A percentile compares a stretch with the other conserved stretches of the same genome.
Conservation (phyloP, 1,140 invertebrate genomes). For the Nomia melanderi region DNA sequence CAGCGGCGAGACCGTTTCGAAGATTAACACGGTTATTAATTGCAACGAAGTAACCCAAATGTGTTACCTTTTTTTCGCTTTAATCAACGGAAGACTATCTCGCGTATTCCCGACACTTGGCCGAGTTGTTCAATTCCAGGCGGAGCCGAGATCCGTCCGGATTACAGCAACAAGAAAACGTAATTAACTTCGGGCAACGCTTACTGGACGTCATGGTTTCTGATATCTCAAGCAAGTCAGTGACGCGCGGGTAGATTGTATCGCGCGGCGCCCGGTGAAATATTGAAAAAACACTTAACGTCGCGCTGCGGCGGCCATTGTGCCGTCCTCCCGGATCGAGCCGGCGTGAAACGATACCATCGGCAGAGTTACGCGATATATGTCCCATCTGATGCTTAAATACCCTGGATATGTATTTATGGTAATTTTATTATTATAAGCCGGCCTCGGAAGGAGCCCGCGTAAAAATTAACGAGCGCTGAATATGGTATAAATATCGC, state of each 20-base stretch:
- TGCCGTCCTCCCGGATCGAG: background rate
- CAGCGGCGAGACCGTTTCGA: background rate
- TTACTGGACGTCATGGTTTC: background rate
- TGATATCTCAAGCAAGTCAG: conserved; percentile 1
- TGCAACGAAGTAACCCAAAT: background rate
- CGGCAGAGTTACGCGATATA: background rate
- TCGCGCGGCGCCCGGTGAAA: background rate
- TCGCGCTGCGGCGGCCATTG: background rate
- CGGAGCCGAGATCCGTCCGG: background rate
- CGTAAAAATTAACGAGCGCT: background rate
- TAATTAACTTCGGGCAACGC: background rate
- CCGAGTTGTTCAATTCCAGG: background rate
- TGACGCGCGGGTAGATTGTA: conserved; percentile 1
- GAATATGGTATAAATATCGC: conserved; percentile 1
- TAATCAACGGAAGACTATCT: too few relatives aligned
- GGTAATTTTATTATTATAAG: conserved; percentile 20
- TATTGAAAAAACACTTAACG: conserved; percentile 21
- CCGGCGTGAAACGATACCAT: conserved; percentile 20
- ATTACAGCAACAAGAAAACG: background rate
- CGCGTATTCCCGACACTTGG: background rate
- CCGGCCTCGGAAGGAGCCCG: background rate
- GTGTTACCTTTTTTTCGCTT: background rate
- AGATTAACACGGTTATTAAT: background rate
- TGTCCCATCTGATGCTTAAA: background rate
- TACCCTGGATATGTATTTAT: conserved; percentile 25